Evolutionary conservation across 2,888 invertebrate species (phyloP).

Genomic region (Drosophila flavopinicola): DNA sequence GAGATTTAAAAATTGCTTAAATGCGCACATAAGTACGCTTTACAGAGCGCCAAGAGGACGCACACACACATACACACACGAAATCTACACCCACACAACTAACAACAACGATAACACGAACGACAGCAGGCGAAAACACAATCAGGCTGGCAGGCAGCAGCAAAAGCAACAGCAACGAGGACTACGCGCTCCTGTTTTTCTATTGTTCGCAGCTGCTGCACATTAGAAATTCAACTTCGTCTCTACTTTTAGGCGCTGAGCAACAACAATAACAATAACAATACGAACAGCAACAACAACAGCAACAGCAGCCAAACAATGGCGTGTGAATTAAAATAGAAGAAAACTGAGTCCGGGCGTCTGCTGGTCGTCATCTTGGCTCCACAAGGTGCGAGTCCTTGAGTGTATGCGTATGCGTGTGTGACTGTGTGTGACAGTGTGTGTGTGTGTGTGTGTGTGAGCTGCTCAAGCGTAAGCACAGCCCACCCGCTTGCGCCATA

Average conservation of each 20-base stretch:
- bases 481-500: slow-evolving; percentile 63
- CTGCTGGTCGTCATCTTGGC: slow-evolving; percentile 69
- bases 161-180: not conserved
- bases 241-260: slow-evolving; percentile 75
- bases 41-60: slow-evolving; percentile 19
- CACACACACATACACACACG: slow-evolving; percentile 24
- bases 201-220: slow-evolving; percentile 80
- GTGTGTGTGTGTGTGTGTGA: slow-evolving; percentile 34
- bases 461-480: slow-evolving; percentile 57
- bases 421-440: slow-evolving; percentile 39
- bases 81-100: slow-evolving; percentile 37
- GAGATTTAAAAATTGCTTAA: slow-evolving; percentile 63
- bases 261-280: slow-evolving; percentile 33
- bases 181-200: slow-evolving; percentile 40
- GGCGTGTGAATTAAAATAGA: slow-evolving; percentile 80
- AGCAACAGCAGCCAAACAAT: slow-evolving; percentile 58
- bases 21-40: slow-evolving; percentile 54
- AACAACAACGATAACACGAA: slow-evolving; percentile 47
- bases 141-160: slow-evolving; percentile 52
- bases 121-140: slow-evolving; percentile 60
- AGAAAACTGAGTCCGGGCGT: slow-evolving; percentile 48
- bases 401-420: slow-evolving; percentile 21
- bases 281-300: slow-evolving; percentile 18
- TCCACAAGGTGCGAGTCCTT: slow-evolving; percentile 65
- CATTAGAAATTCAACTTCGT: slow-evolving; percentile 80